phyloP scores from a whole-genome alignment of 2,113 vertebrate genomes.

The Caranx ignobilis region DNA sequence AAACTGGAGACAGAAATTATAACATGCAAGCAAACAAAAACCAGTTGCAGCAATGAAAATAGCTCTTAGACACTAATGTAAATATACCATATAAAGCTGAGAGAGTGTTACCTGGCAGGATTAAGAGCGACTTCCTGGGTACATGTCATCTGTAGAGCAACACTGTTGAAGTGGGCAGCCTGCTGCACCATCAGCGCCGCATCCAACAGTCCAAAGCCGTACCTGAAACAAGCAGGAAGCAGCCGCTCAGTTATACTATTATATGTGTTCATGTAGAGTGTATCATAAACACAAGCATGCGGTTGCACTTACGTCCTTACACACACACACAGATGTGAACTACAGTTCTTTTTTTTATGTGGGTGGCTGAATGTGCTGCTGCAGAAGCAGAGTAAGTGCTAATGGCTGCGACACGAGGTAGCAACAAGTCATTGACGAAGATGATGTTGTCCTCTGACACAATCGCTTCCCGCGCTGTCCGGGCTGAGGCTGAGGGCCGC shows the following conservation, averaged over 20 bases:
- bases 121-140: constrained; percentile 46
- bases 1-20: not conserved
- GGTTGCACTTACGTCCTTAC: constrained; percentile 28
- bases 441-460: constrained; percentile 81
- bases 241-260: constrained; percentile 11
- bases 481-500: constrained; percentile 66
- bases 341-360: constrained; percentile 49
- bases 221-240: constrained; percentile 56
- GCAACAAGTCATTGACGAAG: constrained; percentile 83
- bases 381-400: constrained; percentile 60
- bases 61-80: not conserved
- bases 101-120: constrained; percentile 48
- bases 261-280: constrained; percentile 14
- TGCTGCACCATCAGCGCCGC: constrained; percentile 79
- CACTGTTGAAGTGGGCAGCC: constrained; percentile 52
- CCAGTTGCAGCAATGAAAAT: not conserved
- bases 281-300: constrained; percentile 12
- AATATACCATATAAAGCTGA: not conserved
- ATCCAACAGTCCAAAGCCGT: constrained; percentile 77
- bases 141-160: constrained; percentile 66
- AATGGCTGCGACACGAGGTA: constrained; percentile 74
- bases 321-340: constrained; percentile 17
- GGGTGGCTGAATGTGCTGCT: constrained; percentile 45
- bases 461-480: constrained; percentile 75
- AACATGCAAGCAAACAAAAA: not conserved